phyloP scores from a whole-genome alignment of 2,888 invertebrate species.

The Neria commutata region DNA sequence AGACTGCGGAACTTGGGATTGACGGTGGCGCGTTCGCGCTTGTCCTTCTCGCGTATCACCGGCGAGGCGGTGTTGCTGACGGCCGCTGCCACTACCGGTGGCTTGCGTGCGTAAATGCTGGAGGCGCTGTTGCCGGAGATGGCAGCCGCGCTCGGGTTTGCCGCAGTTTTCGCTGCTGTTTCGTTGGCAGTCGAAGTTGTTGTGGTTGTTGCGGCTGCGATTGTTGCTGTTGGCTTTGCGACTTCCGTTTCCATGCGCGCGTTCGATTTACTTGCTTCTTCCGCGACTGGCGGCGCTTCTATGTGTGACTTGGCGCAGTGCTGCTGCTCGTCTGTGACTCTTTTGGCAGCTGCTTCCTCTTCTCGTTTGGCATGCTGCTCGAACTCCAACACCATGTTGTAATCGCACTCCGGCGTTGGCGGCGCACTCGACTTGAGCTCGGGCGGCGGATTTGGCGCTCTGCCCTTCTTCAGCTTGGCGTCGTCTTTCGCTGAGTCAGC shows the following conservation, averaged over 20 bases:
- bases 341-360: slow-evolving; percentile 6
- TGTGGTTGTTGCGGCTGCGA: slow-evolving; percentile 7
- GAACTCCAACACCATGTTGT: slow-evolving; percentile 51
- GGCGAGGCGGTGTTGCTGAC: slow-evolving; percentile 67
- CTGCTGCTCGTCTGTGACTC: slow-evolving; percentile 9
- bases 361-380: slow-evolving; percentile 31
- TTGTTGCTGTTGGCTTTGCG: slow-evolving; percentile 28
- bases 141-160: not conserved
- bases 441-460: slow-evolving; percentile 75
- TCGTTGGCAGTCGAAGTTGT: slow-evolving; percentile 8
- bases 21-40: slow-evolving; percentile 72
- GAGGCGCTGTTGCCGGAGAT: not conserved
- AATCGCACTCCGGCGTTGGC: slow-evolving; percentile 57
- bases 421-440: slow-evolving; percentile 51
- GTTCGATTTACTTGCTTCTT: slow-evolving; percentile 6
- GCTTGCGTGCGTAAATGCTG: slow-evolving; percentile 41
- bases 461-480: slow-evolving; percentile 68
- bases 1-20: slow-evolving; percentile 68
- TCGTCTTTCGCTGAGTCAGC: slow-evolving; percentile 46
- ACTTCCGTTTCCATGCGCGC: slow-evolving; percentile 27
- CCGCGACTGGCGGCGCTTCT: slow-evolving; percentile 8
- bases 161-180: slow-evolving; percentile 18
- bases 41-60: slow-evolving; percentile 76
- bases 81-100: slow-evolving; percentile 27
- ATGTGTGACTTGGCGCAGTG: slow-evolving; percentile 15